phyloP scores from a whole-genome alignment of 2,797 vertebrate species.

The Pangasius krempfi region DNA sequence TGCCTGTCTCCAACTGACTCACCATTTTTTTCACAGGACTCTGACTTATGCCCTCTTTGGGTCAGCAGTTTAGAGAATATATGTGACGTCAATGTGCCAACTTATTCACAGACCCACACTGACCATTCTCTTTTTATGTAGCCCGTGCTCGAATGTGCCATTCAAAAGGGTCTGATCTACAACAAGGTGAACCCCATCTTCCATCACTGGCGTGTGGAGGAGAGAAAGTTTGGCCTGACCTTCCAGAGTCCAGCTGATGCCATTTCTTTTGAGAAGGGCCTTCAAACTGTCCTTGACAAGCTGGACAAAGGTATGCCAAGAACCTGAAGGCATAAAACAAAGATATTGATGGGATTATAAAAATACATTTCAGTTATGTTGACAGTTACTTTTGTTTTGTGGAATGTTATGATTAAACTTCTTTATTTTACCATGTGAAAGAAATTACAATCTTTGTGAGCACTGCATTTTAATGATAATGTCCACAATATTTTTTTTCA shows the following conservation, averaged over 20 bases:
- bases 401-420: neutral
- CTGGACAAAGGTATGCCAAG: slow-evolving; percentile 81
- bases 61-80: slow-evolving; percentile 10
- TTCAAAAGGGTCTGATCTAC: slow-evolving; percentile 88
- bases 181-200: slow-evolving; percentile 96
- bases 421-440: neutral
- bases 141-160: slow-evolving; percentile 87
- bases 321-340: neutral
- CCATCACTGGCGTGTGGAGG: slow-evolving; percentile 92
- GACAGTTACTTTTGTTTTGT: neutral
- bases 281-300: slow-evolving; percentile 84
- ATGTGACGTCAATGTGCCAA: neutral
- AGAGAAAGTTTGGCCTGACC: slow-evolving; percentile 90
- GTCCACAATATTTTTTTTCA: neutral
- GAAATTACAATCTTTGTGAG: neutral
- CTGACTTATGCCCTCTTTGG: slow-evolving; percentile 33
- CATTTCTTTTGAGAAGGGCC: slow-evolving; percentile 86
- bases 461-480: neutral
- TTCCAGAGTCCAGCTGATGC: slow-evolving; percentile 93
- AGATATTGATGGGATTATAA: neutral
- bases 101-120: neutral
- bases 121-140: slow-evolving; percentile 60
- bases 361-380: neutral
- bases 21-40: slow-evolving; percentile 59
- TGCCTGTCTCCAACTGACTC: slow-evolving; percentile 64